A percentile compares a stretch with the other conserved stretches of the same genome.
phyloP scores from a whole-genome alignment of 1,140 invertebrate species.

The Drosophila suzukii region DNA sequence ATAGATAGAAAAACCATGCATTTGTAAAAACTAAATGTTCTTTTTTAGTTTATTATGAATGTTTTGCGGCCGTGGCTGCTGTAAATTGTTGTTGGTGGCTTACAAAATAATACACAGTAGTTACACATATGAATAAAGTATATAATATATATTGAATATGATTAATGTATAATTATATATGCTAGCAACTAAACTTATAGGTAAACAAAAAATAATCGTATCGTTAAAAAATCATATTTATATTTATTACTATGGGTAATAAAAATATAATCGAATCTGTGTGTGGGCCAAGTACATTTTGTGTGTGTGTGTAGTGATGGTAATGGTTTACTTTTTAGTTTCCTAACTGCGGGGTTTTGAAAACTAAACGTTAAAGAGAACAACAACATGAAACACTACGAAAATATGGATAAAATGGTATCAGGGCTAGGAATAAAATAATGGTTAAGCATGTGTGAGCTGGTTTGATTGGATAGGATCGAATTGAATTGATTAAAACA shows the following conservation, averaged over 20 bases:
- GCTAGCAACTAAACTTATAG: constrained; percentile 35
- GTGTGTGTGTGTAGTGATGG: constrained; percentile 7
- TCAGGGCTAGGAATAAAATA: constrained; percentile 10
- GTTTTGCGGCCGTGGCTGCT: constrained; percentile 30
- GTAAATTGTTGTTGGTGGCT: constrained; percentile 37
- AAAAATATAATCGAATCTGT: constrained; percentile 33
- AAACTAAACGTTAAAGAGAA: constrained; percentile 39
- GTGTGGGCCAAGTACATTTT: constrained; percentile 17
- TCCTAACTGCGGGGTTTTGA: not conserved
- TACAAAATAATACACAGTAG: constrained; percentile 54
- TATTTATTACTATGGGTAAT: constrained; percentile 13
- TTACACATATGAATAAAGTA: constrained; percentile 49
- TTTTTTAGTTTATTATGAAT: constrained; percentile 62
- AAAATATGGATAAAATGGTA: constrained; percentile 5
- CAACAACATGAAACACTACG: constrained; percentile 17
- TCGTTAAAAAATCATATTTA: constrained; percentile 22
- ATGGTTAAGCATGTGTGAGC: constrained; percentile 1
- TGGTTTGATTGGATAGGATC: not conserved
- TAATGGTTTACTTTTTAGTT: constrained; percentile 9
- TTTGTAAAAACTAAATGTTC: constrained; percentile 52
- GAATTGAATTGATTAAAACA: not conserved
- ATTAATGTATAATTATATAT: constrained; percentile 36
- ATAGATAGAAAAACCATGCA: constrained; percentile 4
- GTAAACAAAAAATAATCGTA: constrained; percentile 29
- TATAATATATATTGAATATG: constrained; percentile 52